Base-by-base conservation (phyloP, 2,797 vertebrate genomes). In the Gephyroberyx darwinii region DNA sequence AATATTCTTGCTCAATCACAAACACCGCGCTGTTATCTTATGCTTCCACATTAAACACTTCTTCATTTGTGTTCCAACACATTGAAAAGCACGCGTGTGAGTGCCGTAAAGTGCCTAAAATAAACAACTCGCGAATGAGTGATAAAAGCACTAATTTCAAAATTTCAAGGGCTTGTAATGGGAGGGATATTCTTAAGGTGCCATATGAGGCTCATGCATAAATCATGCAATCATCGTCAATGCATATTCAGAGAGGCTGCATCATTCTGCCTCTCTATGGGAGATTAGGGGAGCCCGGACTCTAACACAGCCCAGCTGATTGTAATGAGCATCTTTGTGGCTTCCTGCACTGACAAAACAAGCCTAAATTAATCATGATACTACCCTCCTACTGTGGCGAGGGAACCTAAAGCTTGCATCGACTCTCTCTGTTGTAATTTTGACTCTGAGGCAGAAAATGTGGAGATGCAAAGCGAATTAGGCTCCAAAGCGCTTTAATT, bases 171-270 rank as follows among this genome's bases (percentile, higher is more conserved):
- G 77, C 80, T 85, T 90, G 75, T 79, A 43, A 67, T 81, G 65
- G 69, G 75, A 43, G 65, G 67, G 71, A 85, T 80, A 62, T 75
- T 91, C 83, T 89, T 82, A 75, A 85, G 84, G 87, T 88, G 78
- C 71, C 78, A 78, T 57, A 60, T 82, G 82, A 84, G 66, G 78
- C 88, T 94, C 90, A 93, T 94, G 90, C 92, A 94, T 94, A 94
- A 94, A 91, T 92, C 92, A 94, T 94, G 93, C 91, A 94, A 94
- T 94, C 92, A 94, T 87, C 84, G 85, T 91, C 90, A 92, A 89
- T 87, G 84, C 91, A 90, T 90, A 93, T 93, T 93, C 90, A 92
- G 78, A 55, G 82, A 87, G 77, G 88, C 85, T 80, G 84, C 22
- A 86, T 87, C 70, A 54, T 73, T 80, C 74, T 48, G 83, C 78